Evolutionary conservation across 1,140 invertebrate genomes (phyloP), one percentile per base, ranked within the genome.

Genomic region (Bathynomus jamesi): DNA sequence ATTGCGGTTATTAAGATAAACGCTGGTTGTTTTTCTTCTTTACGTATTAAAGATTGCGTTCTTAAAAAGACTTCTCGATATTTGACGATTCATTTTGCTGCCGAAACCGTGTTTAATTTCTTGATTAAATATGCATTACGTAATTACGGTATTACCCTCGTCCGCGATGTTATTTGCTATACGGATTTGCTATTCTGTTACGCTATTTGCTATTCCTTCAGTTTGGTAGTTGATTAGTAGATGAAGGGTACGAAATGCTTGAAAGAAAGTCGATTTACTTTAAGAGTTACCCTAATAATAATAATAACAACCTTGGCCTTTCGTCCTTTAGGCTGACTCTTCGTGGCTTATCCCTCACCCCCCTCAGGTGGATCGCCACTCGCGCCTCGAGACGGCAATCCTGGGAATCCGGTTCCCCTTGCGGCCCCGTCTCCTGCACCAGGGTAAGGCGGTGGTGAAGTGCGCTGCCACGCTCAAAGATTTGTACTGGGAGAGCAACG

Each of bases 401-500:
- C 62, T 70, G n/a, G 62, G 69, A 7, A 60, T 72, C 25, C 13
- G 29, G n/a, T 73, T 73, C 53, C 65, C 60, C 1, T 31, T 73
- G n/a, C 60, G 31, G 32, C 65, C 63, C 1, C 30, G 66, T 21
- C 71, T 69, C 21, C 60, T 73, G 0, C 66, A 28, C 1, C 21
- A 32, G 17, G 71, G 66, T 11, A 21, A 21, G 28, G 62, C 30
- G 25, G n/a, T 61, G 21, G 61, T 73, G 32, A 73, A 69, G 65
- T 73, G 71, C 30, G 29, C 71, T n/a, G 71, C 71, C 5, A 32
- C 30, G 17, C 61, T 73, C 5, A 24, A 32, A 11, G 46, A 67
- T 24, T 60, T 68, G 21, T 73, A 73, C 53, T 73, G 71, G 71
- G 62, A 61, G 17, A 73, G 67, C 67, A 69, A 24, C 28, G 67